Evolutionary conservation across 2,888 invertebrate genomes (phyloP), one percentile per base, ranked within the genome.

Genomic region (Xestia xanthographa): DNA sequence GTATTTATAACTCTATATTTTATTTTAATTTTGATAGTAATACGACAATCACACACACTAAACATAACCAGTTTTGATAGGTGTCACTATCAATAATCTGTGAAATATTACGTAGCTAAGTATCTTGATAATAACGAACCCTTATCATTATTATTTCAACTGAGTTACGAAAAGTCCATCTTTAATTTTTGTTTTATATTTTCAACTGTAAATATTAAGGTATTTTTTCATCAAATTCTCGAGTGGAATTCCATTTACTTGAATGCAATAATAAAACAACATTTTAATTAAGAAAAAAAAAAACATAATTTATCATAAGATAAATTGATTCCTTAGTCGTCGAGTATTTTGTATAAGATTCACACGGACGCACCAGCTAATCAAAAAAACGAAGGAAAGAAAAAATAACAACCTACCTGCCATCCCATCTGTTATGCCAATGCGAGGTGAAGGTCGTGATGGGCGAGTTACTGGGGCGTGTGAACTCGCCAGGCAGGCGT

Each of bases 401-500:
- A 80, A 72, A 81, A 29, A 12, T 2, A 38, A 50, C 17, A n/a
- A 53, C 38, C 43, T 69, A 70, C 83, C 66, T 82, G 78, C 66
- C 29, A 50, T 43, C 29, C 69, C 69, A 80, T 75, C 81, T 75
- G 71, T 71, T 71, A 48, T 26, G 50, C 56, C 48, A 56, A 58
- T 38, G 67, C 17, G 41, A 67, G 72, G 69, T 86, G 68, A 83
- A 86, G 83, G 83, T 75, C 74, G 43, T 48, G 77, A 74, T 63
- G 38, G 48, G 73, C 66, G 41, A 73, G 72, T 81, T 58, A 82
- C 71, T 83, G 86, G 77, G 79, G 69, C 83, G 83, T 83, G 83
- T 69, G 86, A 83, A 78, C 79, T 83, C 43, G 69, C 17, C 34
- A 66, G 56, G 58, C 38, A 58, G 5, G 66, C 83, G 85, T 84